Base-by-base conservation (phyloP, 2,113 vertebrate genomes). In the Ammodytes dubius region DNA sequence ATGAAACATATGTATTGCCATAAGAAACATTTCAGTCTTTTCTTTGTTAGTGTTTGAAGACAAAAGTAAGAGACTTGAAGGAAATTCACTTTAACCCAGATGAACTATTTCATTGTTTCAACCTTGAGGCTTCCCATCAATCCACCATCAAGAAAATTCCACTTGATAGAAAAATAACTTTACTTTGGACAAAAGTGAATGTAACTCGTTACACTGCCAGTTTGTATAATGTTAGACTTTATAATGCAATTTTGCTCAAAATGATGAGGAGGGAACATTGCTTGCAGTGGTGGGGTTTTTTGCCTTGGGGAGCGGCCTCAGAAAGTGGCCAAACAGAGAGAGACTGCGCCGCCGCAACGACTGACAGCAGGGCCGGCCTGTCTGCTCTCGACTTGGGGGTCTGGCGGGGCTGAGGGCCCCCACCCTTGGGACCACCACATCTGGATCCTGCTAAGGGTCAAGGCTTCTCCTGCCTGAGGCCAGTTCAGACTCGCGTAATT, bases 381-480 rank as follows among this genome's bases (percentile, higher is more conserved):
- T 94, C 91, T 93, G 95, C 93, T 93, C 87, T 92, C 71, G 43
- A 92, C 92, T 91, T 93, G 93, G 95, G 93, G 90, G 93, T 91
- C 93, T 95, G 92, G 88, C 79, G 89, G 77, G 88, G 86, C 85
- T 77, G 87, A 79, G 92, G 74, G 74, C 88, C 86, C 89, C 91
- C 85, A 87, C 92, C 98, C 97, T 94, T 85, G 97, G 95, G 97
- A 97, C 94, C 92, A 56, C 95, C 96, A 99, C 98, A 99, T 99
- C 98, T 99, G 98, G 98, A 98, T 98, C 96, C 96, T 96, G 97
- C 97, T 97, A 97, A 95, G 97, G 97, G 98, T 99, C 98, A 99
- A 97, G 96, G 95, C 97, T 96, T 96, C 96, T 96, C 95, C 95
- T 94, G 97, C 97, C 97, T 95, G 96, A 94, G 97, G 98, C 98